A percentile compares a stretch with the other conserved stretches of the same genome.
These are phyloP conservation scores for Diadophis punctatus DNA, from an alignment of 2,113 vertebrate species.

Conservation along the genomic window DNA sequence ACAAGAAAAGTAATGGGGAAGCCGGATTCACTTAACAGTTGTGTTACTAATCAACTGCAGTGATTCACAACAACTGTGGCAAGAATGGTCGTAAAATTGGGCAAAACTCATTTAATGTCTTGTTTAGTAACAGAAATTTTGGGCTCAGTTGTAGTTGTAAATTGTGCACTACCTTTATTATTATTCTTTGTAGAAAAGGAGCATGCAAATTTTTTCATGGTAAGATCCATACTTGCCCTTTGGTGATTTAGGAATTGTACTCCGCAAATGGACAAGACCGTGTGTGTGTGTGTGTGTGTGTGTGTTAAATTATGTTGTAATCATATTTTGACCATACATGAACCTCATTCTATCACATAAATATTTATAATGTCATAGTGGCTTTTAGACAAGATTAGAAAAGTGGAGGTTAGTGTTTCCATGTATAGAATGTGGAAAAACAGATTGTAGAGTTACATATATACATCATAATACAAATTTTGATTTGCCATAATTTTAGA, in stretches of 20 bases:
- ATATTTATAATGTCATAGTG: not conserved
- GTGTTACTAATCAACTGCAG: not conserved
- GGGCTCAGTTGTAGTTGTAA: not conserved
- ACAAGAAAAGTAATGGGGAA: not conserved
- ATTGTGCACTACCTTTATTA: not conserved
- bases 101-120: not conserved
- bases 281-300: too few relatives aligned
- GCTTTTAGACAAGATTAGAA: not conserved
- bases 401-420: not conserved
- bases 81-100: not conserved
- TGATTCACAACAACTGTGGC: not conserved
- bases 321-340: too few relatives aligned
- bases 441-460: not conserved
- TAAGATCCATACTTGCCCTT: not conserved
- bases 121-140: not conserved
- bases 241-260: not conserved
- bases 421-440: not conserved
- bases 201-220: not conserved
- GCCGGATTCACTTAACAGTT: not conserved
- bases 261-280: not conserved
- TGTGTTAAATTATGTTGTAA: not conserved
- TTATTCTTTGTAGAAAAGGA: not conserved
- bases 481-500: not conserved
- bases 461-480: not conserved
- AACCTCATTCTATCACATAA: too few relatives aligned